Percentiles rank a stretch among this genome's conserved stretches.
Conservation (phyloP, 2,797 vertebrate species). For the Scolopax rusticola region DNA sequence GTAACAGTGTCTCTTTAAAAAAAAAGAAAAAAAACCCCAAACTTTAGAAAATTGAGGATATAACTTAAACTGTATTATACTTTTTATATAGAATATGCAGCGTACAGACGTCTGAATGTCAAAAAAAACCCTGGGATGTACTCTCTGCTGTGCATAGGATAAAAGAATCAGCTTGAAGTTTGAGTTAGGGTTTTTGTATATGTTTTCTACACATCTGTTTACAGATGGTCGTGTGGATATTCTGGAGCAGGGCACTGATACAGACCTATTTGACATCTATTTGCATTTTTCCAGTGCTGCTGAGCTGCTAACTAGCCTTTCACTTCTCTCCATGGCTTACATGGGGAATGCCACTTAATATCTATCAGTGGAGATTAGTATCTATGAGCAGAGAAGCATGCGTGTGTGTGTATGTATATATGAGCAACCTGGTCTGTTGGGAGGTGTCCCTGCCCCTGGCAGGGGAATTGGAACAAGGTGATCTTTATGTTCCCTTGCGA, state of each 20-base stretch:
- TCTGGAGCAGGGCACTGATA: neutral
- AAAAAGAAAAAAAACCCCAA: neutral
- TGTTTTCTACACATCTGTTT: neutral
- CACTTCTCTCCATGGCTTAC: neutral
- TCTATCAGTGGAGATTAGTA: neutral
- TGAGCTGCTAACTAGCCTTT: neutral
- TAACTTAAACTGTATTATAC: neutral
- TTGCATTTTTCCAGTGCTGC: neutral
- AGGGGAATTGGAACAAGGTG: neutral
- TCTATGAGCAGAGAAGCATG: neutral
- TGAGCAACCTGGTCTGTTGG: neutral
- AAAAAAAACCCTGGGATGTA: neutral
- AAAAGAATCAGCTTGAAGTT: neutral
- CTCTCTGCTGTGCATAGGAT: neutral
- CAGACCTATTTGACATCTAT: neutral
- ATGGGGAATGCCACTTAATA: neutral
- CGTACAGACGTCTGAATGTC: neutral
- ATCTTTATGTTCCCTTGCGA: neutral
- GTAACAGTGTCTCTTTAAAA: neutral
- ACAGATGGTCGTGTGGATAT: neutral
- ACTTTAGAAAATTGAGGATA: neutral
- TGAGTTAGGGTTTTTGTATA: neutral
- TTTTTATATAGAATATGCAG: neutral
- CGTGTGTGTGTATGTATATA: neutral
- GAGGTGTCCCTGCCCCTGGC: neutral